A percentile compares a stretch with the other conserved stretches of the same genome.
These are phyloP conservation scores for Zapus hudsonius DNA, from an alignment of 2,113 vertebrate species.

Conservation along the genomic window DNA sequence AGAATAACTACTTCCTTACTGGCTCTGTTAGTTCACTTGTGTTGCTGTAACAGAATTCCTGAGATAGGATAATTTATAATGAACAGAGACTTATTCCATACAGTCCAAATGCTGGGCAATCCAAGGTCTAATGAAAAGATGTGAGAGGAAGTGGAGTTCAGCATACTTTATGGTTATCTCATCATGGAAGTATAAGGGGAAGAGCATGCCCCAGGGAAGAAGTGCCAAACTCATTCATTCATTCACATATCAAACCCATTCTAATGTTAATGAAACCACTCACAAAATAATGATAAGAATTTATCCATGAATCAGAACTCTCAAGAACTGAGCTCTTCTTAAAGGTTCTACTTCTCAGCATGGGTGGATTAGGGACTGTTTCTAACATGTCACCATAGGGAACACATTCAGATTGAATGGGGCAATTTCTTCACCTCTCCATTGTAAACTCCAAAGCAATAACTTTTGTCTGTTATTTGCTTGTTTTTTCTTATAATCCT, in stretches of 20 bases:
- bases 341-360: neutral
- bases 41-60: neutral
- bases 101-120: neutral
- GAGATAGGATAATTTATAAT: neutral
- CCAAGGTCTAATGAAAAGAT: neutral
- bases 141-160: neutral
- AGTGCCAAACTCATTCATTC: neutral
- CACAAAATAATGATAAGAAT: neutral
- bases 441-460: constrained; percentile 14
- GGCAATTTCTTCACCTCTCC: neutral
- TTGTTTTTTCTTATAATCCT: neutral
- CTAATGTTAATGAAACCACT: neutral
- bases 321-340: neutral
- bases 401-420: neutral
- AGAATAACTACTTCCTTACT: constrained; percentile 12
- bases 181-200: neutral
- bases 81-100: neutral
- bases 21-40: neutral
- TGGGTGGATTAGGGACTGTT: neutral
- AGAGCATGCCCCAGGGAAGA: neutral
- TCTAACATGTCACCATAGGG: neutral
- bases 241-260: neutral
- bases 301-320: neutral
- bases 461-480: too few species aligned
- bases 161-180: neutral